Conservation (phyloP, 2,797 vertebrate genomes). For the Monodelphis domestica region DNA sequence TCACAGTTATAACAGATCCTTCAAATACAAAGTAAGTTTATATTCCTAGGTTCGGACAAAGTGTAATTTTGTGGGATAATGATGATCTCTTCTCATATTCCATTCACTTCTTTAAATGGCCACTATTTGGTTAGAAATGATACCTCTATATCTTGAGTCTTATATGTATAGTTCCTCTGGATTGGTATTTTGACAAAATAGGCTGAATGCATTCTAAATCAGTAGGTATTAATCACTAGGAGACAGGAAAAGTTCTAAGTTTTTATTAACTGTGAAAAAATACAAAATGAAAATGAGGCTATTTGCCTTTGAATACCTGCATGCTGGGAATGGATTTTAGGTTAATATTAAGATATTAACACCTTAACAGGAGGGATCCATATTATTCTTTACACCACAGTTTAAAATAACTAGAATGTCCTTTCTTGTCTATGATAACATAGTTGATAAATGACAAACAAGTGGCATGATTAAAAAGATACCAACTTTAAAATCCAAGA, state of each 20-base stretch:
- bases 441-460: slow-evolving; percentile 39
- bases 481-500: slow-evolving; percentile 16
- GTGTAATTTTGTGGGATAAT: too few species aligned
- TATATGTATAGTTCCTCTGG: too few species aligned
- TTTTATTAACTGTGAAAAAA: not conserved
- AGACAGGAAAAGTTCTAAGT: not conserved
- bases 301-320: not conserved
- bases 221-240: too few species aligned
- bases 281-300: not conserved
- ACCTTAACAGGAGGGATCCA: not conserved
- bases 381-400: not conserved
- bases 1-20: too few species aligned
- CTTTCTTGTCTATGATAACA: slow-evolving; percentile 17
- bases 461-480: slow-evolving; percentile 20
- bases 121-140: too few species aligned
- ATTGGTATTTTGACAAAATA: too few species aligned
- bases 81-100: too few species aligned
- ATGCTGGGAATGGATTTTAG: not conserved
- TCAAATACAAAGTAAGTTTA: too few species aligned
- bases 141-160: too few species aligned
- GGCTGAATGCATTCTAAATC: too few species aligned
- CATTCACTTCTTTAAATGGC: too few species aligned
- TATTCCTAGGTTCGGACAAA: too few species aligned
- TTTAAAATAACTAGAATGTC: not conserved
- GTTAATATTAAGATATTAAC: not conserved